Conservation (phyloP, 2,888 invertebrate species). For the Trachelus stipa region DNA sequence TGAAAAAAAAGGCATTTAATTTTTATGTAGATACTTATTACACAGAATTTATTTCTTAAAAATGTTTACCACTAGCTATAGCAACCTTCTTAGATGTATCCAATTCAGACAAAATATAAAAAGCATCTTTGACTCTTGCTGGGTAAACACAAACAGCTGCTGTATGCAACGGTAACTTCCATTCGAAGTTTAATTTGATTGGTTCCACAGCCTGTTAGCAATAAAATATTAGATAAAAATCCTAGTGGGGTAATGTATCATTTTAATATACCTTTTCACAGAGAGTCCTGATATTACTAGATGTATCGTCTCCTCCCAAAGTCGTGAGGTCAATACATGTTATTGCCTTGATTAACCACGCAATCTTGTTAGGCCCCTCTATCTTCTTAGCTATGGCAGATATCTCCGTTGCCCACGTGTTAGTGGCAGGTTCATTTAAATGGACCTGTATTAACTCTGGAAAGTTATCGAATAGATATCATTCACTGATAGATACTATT, state of each 20-base stretch:
- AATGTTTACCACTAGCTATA: conserved; percentile 78
- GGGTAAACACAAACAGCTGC: conserved; percentile 98
- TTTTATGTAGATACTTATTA: background rate
- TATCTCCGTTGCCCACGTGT: conserved; percentile 44
- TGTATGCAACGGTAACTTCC: conserved; percentile 70
- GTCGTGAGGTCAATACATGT: conserved; percentile 94
- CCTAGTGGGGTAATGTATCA: background rate
- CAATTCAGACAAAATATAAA: conserved; percentile 70
- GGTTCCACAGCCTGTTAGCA: conserved; percentile 71
- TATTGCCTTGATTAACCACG: conserved; percentile 85
- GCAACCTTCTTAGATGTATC: conserved; percentile 66
- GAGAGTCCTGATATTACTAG: conserved; percentile 81
- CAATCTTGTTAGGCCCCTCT: conserved; percentile 70
- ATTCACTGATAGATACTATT: background rate
- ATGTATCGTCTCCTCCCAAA: conserved; percentile 84
- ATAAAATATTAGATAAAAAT: conserved; percentile 14
- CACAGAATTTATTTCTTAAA: conserved; percentile 6
- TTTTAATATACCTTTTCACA: conserved; percentile 77
- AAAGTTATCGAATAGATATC: background rate
- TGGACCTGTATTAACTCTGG: background rate
- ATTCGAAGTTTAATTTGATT: conserved; percentile 57
- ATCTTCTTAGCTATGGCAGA: conserved; percentile 39
- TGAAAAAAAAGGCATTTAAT: conserved; percentile 14
- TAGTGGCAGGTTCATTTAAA: conserved; percentile 43
- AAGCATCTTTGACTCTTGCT: conserved; percentile 81